Conservation (phyloP, 1,140 invertebrate species). For the Musca vetustissima region DNA sequence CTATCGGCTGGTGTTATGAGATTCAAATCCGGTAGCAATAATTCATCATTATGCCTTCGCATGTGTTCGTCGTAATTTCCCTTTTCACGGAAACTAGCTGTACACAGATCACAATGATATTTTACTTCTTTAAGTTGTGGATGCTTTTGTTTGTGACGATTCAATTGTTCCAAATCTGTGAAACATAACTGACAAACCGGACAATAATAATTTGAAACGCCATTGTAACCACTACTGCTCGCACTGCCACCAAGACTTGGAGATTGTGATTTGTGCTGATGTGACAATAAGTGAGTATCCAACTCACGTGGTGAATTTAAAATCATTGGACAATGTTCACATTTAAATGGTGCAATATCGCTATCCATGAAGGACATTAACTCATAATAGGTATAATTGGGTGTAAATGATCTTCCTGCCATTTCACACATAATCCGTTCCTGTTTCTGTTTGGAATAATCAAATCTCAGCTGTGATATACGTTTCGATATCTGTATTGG, state of each 20-base stretch:
- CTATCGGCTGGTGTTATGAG: conserved; percentile 4
- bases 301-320: conserved; percentile 46
- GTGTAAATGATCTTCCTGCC: conserved; percentile 39
- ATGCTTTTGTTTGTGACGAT: conserved; percentile 46
- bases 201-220: conserved; percentile 32
- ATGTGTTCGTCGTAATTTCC: conserved; percentile 50
- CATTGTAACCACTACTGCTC: not conserved
- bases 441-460: conserved; percentile 50
- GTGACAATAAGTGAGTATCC: conserved; percentile 43
- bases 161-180: conserved; percentile 41
- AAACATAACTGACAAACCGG: conserved; percentile 44
- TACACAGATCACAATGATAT: conserved; percentile 49
- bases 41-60: conserved; percentile 49
- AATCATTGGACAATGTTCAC: conserved; percentile 44
- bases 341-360: conserved; percentile 51
- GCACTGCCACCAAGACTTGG: no score
- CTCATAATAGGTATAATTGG: conserved; percentile 49
- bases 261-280: conserved; percentile 34
- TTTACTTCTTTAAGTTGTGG: conserved; percentile 35
- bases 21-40: conserved; percentile 42
- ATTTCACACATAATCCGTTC: conserved; percentile 46
- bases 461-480: conserved; percentile 49
- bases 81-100: conserved; percentile 50
- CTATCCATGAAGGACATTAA: conserved; percentile 51
- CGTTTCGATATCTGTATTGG: conserved; percentile 52